Evolutionary conservation across 2,797 vertebrate genomes (phyloP).

Genomic region (Tamandua tetradactyla): DNA sequence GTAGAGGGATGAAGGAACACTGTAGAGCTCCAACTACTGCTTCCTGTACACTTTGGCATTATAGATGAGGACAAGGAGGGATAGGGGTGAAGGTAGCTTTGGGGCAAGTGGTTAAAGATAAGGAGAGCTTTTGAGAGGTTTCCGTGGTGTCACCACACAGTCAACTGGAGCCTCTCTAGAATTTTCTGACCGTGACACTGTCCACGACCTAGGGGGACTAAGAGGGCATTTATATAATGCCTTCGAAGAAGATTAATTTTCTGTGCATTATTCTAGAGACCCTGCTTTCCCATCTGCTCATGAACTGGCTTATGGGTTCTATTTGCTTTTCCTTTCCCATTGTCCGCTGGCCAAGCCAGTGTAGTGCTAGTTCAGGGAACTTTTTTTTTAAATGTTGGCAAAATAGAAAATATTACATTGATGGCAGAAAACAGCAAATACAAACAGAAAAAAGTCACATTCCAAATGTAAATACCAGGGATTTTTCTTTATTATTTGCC

Average conservation of each 20-base stretch:
- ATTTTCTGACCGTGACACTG: neutral
- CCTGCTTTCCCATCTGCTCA: neutral
- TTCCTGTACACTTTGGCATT: neutral
- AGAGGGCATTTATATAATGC: neutral
- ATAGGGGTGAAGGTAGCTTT: neutral
- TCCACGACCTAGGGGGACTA: too few species aligned
- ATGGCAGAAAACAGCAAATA: neutral
- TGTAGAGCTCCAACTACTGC: neutral
- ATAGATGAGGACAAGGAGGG: neutral
- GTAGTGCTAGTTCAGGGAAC: neutral
- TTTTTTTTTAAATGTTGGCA: neutral
- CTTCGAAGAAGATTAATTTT: neutral
- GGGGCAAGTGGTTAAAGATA: neutral
- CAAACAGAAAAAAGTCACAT: neutral
- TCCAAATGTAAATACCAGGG: neutral
- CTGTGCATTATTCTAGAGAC: neutral
- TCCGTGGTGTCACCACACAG: neutral
- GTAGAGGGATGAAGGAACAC: neutral
- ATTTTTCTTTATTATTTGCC: neutral
- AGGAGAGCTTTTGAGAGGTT: neutral
- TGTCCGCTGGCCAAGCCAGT: neutral
- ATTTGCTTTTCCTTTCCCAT: neutral
- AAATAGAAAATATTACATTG: neutral
- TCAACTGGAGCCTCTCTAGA: neutral
- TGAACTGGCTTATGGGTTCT: neutral